phyloP scores from a whole-genome alignment of 2,113 vertebrate species.

The Hassar affinis region DNA sequence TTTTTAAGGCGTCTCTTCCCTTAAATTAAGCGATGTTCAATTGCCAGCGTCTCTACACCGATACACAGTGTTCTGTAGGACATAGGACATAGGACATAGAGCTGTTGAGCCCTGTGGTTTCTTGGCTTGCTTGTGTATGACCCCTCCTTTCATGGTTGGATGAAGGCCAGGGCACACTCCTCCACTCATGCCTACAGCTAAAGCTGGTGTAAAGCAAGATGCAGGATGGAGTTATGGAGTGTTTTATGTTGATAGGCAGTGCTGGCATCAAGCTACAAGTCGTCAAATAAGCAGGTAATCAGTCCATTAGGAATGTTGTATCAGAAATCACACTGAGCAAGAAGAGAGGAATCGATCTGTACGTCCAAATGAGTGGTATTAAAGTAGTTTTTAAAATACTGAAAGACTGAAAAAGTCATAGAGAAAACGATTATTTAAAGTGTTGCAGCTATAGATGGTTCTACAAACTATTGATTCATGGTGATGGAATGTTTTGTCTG shows the following conservation, averaged over 20 bases:
- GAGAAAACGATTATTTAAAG: too few relatives aligned
- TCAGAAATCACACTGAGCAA: constrained; percentile 3
- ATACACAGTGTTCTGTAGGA: neutral
- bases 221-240: constrained; percentile 12
- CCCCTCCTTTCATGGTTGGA: constrained; percentile 8
- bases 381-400: too few relatives aligned
- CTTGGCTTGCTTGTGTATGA: constrained; percentile 14
- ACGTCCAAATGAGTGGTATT: neutral
- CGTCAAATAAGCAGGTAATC: neutral
- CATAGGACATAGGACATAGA: neutral
- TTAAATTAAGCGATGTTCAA: neutral
- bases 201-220: neutral
- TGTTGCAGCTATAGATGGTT: too few relatives aligned
- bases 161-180: constrained; percentile 1
- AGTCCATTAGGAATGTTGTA: neutral
- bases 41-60: neutral
- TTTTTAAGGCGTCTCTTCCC: neutral
- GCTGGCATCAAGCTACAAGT: neutral
- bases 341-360: neutral
- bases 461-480: too few relatives aligned
- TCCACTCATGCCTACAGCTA: constrained; percentile 15
- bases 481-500: too few relatives aligned
- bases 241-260: constrained; percentile 31
- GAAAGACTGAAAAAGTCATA: too few relatives aligned
- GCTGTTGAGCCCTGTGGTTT: constrained; percentile 8